Conservation (phyloP, 2,797 vertebrate species). For the Tympanoctomys barrerae region DNA sequence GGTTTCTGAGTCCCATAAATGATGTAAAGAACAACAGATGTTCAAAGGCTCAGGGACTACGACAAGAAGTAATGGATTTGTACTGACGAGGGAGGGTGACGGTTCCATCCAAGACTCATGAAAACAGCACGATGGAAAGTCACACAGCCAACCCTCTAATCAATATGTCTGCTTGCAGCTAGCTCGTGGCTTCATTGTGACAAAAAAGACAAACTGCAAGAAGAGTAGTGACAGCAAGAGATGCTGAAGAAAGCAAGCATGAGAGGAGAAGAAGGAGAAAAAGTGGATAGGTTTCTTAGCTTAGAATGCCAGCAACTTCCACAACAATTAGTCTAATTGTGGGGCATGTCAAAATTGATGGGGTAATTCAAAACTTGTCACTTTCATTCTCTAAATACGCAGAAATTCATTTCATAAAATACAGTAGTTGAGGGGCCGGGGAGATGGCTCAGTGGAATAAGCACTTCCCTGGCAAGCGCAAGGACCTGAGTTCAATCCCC, state of each 20-base stretch:
- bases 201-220: not conserved
- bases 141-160: conserved; percentile 39
- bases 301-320: not conserved
- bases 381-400: not conserved
- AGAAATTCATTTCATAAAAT: conserved; percentile 36
- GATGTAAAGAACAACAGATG: conserved; percentile 84
- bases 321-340: conserved; percentile 8
- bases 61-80: conserved; percentile 76
- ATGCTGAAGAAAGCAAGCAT: not conserved
- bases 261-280: not conserved
- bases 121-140: conserved; percentile 56
- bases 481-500: too few relatives aligned
- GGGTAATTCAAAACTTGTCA: conserved; percentile 25
- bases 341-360: not conserved
- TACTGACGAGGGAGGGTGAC: conserved; percentile 65
- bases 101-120: conserved; percentile 59
- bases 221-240: not conserved
- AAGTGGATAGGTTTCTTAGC: not conserved
- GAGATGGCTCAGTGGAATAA: too few relatives aligned
- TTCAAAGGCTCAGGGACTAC: conserved; percentile 54
- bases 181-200: not conserved
- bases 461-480: too few relatives aligned
- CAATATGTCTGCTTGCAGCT: not conserved
- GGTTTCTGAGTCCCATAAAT: conserved; percentile 78
- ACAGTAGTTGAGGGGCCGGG: not conserved